Conservation (phyloP, 2,797 vertebrate genomes). For the Antrozous pallidus region DNA sequence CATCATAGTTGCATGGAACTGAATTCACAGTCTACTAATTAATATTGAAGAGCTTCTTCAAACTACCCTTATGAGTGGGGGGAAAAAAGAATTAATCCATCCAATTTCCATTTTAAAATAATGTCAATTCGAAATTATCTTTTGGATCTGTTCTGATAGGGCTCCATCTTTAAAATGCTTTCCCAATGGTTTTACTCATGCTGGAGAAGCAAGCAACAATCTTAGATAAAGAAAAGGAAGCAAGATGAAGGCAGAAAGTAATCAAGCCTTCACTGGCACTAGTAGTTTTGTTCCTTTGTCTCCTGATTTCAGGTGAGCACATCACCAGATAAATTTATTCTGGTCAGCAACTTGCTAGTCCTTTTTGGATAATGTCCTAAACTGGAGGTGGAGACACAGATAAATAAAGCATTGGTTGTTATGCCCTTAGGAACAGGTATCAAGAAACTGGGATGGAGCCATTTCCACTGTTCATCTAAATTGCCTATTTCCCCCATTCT, state of each 20-base stretch:
- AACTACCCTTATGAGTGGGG: conserved; percentile 73
- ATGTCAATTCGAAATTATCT: conserved; percentile 75
- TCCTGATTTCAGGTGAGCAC: conserved; percentile 48
- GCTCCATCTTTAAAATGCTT: conserved; percentile 64
- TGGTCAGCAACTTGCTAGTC: not conserved
- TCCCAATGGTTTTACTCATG: conserved; percentile 3
- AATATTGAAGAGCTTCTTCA: conserved; percentile 82
- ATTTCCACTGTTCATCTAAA: conserved; percentile 76
- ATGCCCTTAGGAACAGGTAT: conserved; percentile 54
- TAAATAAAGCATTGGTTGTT: conserved; percentile 26
- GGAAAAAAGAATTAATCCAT: conserved; percentile 77
- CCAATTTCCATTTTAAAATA: conserved; percentile 79
- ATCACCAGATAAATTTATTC: not conserved
- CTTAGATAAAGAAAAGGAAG: not conserved
- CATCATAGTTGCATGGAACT: conserved; percentile 82
- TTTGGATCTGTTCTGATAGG: conserved; percentile 61
- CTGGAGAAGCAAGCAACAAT: conserved; percentile 29
- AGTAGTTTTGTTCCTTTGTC: not conserved
- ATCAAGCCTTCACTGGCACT: not conserved
- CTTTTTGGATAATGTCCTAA: conserved; percentile 34
- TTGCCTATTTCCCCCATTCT: conserved; percentile 66
- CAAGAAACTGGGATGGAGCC: conserved; percentile 49
- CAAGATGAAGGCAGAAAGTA: conserved; percentile 4
- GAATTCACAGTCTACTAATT: conserved; percentile 84
- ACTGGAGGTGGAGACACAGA: conserved; percentile 4